Evolutionary conservation across 2,888 invertebrate genomes (phyloP), one percentile per base, ranked within the genome.

Genomic region (Agriotes lineatus): DNA sequence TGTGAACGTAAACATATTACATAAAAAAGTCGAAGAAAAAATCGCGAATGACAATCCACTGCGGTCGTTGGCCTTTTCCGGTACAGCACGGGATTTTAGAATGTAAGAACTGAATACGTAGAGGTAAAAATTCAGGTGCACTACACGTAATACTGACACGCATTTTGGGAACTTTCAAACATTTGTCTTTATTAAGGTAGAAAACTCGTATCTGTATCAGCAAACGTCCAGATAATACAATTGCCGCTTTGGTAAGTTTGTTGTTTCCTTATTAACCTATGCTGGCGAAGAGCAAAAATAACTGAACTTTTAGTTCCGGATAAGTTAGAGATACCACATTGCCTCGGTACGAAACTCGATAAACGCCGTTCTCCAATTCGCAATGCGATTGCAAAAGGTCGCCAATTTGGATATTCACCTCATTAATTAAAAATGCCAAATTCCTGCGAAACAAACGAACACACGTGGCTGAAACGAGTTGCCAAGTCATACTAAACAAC

Each of bases 111-210:
- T 63, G 42, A 45, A 63, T 64, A 63, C 68, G 58, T 68, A 68
- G 59, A 68, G 68, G 63, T 64, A 68, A 68, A 63, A 68, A 67
- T 67, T 62, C 63, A 54, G 39, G 63, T 63, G 52, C 59, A 64
- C 52, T 35, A 63, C 48, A 70, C 71, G 73, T 69, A 72, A 75
- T 75, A 75, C 75, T 75, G 75, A 75, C 75, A 73, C 75, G 75
- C 72, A 75, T 75, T 75, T 75, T 71, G 71, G 73, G 67, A 72
- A 74, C 74, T 74, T 74, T 74, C 74, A 69, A 72, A 69, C 69
- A 72, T 74, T 70, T 70, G 69, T 73, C 70, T 74, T 68, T 71
- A 63, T 63, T 67, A 61, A 67, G 48, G 39, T 62, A 50, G 62
- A 62, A 57, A 67, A 39, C 62, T 57, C 57, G 67, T 67, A 22